Conservation (phyloP, 2,113 vertebrate species). For the Pseudorhombus dupliciocellatus region DNA sequence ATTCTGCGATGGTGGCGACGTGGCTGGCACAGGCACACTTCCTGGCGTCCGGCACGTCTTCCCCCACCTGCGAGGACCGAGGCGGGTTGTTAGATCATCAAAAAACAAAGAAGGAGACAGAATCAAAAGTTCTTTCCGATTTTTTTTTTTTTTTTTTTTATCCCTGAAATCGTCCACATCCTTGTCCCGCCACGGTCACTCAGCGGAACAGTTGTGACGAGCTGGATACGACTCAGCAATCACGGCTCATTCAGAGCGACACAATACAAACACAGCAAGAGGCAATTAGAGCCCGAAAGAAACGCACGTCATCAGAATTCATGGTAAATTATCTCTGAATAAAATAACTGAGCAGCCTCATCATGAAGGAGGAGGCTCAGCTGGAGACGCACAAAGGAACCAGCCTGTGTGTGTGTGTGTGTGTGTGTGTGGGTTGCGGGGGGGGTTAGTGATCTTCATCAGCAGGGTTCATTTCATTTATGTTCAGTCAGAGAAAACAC, state of each 20-base stretch:
- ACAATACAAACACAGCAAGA: constrained; percentile 27
- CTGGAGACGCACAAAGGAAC: neutral
- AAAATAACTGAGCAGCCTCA: neutral
- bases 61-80: constrained; percentile 86
- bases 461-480: too few relatives aligned
- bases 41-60: constrained; percentile 93
- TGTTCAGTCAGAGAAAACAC: too few relatives aligned
- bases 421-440: too few relatives aligned
- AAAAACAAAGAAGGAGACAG: neutral
- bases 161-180: neutral
- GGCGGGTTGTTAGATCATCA: neutral
- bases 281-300: neutral
- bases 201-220: constrained; percentile 1
- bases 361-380: neutral
- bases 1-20: constrained; percentile 94
- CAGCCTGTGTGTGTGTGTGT: neutral
- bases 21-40: constrained; percentile 97
- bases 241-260: constrained; percentile 47
- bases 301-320: neutral
- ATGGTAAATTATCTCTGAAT: neutral
- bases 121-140: neutral
- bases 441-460: too few relatives aligned
- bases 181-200: constrained; percentile 1
- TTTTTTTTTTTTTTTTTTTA: too few relatives aligned
- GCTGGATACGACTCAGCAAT: constrained; percentile 39